These are phyloP conservation scores for Anabas testudineus DNA, from an alignment of 2,797 vertebrate genomes.

Conservation along the genomic window DNA sequence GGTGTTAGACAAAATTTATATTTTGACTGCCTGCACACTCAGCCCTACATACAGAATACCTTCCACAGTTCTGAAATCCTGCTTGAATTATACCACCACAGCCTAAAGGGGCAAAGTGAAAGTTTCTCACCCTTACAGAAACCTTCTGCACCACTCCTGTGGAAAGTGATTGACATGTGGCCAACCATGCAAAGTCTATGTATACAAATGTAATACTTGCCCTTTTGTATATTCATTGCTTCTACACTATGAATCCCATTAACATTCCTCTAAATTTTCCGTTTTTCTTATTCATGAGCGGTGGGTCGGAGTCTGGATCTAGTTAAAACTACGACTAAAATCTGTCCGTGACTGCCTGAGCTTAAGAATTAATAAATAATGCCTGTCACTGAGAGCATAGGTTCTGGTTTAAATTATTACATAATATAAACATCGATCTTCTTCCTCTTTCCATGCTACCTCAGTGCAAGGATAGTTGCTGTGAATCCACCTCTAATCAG, in stretches of 20 bases:
- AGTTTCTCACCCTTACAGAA: neutral
- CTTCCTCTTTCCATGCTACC: constrained; percentile 17
- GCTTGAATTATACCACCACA: neutral
- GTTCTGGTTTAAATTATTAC: constrained; percentile 55
- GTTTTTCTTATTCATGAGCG: constrained; percentile 62
- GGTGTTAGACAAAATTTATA: neutral
- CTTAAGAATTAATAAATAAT: constrained; percentile 66
- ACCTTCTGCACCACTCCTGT: too few relatives aligned
- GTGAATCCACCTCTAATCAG: constrained; percentile 46
- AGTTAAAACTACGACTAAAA: constrained; percentile 55
- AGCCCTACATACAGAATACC: neutral
- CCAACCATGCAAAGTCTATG: constrained; percentile 35
- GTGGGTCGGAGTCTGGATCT: constrained; percentile 54
- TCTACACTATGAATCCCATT: constrained; percentile 47
- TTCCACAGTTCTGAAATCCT: neutral
- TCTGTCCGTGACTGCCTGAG: constrained; percentile 48
- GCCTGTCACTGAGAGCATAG: constrained; percentile 26
- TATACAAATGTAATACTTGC: constrained; percentile 49
- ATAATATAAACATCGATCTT: constrained; percentile 51
- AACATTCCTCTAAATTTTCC: constrained; percentile 58
- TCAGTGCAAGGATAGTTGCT: constrained; percentile 31
- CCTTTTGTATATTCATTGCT: constrained; percentile 31
- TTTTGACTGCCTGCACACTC: neutral
- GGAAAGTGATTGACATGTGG: constrained; percentile 49
- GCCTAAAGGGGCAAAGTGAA: neutral